A percentile compares a stretch with the other conserved stretches of the same genome.
Conservation (phyloP, 2,888 invertebrate species). For the Hypsopygia costalis region DNA sequence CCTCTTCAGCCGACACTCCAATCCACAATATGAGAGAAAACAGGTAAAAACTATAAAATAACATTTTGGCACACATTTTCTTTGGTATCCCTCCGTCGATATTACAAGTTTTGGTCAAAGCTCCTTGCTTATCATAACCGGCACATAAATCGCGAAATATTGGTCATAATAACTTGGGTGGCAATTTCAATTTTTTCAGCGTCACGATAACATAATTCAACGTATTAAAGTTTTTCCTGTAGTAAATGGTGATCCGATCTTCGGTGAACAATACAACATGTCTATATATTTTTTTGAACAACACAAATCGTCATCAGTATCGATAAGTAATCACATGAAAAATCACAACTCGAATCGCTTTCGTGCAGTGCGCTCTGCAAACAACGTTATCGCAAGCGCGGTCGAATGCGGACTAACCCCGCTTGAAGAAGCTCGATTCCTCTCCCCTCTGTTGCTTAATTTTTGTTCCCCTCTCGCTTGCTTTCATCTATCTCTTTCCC, state of each 20-base stretch:
- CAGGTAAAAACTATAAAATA: constrained; percentile 73
- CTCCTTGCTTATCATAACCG: constrained; percentile 66
- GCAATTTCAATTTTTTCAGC: constrained; percentile 33
- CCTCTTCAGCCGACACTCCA: constrained; percentile 81
- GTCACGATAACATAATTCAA: constrained; percentile 42
- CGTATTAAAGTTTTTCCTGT: constrained; percentile 28
- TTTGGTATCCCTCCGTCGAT: constrained; percentile 64
- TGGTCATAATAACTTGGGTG: constrained; percentile 51
- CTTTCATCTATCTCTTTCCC: constrained; percentile 61
- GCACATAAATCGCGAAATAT: constrained; percentile 52
- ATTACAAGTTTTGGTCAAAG: constrained; percentile 49
- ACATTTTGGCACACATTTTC: constrained; percentile 80
- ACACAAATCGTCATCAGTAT: constrained; percentile 48
- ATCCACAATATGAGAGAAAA: constrained; percentile 71
- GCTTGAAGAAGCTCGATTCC: constrained; percentile 75
- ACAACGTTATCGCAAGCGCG: constrained; percentile 64
- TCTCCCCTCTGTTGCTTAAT: constrained; percentile 78
- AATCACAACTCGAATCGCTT: constrained; percentile 70
- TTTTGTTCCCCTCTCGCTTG: constrained; percentile 63
- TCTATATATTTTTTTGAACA: constrained; percentile 38
- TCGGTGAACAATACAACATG: constrained; percentile 24
- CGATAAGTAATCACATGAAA: constrained; percentile 55
- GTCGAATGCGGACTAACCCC: constrained; percentile 79
- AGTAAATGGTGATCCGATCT: constrained; percentile 24
- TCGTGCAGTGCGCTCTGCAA: constrained; percentile 35